Conservation (phyloP, 2,113 vertebrate genomes). For the Cranoglanis bouderius region DNA sequence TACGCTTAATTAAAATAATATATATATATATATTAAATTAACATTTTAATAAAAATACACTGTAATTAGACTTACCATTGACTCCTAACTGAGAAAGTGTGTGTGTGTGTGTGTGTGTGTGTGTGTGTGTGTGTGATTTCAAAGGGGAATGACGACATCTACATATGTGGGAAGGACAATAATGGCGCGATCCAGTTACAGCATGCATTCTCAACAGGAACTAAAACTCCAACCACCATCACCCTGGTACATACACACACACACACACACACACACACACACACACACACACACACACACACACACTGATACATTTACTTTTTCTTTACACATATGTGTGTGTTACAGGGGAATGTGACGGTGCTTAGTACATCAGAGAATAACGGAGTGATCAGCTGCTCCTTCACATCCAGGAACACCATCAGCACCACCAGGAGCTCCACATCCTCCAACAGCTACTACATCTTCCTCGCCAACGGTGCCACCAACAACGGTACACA, state of each 20-base stretch:
- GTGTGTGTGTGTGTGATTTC: background rate
- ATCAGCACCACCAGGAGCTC: slow-evolving; percentile 63
- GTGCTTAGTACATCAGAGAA: slow-evolving; percentile 52
- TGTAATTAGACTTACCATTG: background rate
- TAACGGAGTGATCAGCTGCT: slow-evolving; percentile 69
- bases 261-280: background rate
- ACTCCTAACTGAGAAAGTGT: background rate
- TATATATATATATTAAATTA: no score
- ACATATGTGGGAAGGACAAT: slow-evolving; percentile 65
- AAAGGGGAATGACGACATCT: slow-evolving; percentile 78
- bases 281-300: background rate
- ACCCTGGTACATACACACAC: slow-evolving; percentile 62
- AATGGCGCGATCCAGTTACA: slow-evolving; percentile 61
- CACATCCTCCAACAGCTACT: slow-evolving; percentile 50
- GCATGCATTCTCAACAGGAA: slow-evolving; percentile 69
- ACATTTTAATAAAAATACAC: background rate
- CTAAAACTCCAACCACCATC: slow-evolving; percentile 43
- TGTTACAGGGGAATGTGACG: slow-evolving; percentile 66
- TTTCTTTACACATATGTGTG: background rate
- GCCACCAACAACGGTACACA: slow-evolving; percentile 59
- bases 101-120: slow-evolving; percentile 12
- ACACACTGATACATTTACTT: background rate
- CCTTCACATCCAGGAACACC: slow-evolving; percentile 68
- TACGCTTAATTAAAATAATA: no score
- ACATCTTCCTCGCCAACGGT: slow-evolving; percentile 70